Base-by-base conservation (phyloP, 2,113 vertebrate genomes). In the Pollimyrus isidori region DNA sequence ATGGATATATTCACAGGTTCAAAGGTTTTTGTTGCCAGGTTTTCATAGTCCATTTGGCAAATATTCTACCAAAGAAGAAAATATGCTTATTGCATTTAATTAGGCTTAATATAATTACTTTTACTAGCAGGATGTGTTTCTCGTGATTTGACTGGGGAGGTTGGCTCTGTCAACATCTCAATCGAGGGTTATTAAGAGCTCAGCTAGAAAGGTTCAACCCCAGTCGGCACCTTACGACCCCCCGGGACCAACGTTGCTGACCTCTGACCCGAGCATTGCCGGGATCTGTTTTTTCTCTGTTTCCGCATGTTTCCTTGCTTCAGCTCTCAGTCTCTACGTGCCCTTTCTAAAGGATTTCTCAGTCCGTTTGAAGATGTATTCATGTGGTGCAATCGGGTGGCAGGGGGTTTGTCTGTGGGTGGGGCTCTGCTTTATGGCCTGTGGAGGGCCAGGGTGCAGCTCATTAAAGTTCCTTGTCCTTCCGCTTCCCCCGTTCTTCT, bases 381-480 rank as follows among this genome's bases (percentile, higher is more conserved):
- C 30, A 86, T 45, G 87, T 30, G 69, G 35, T 86, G 84, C 88
- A 83, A 6, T 19, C 21, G 83, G 89, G 90, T 88, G 46, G 82
- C 45, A 49, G 88, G 90, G 84, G 88, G 21, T 15, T 82, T 53
- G 46, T 90, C 89, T 89, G 86, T 30, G 65, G 86, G 49, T 39
- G 7, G n/a, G 89, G 49, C 23, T 86, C 3, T 4, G 21, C 76
- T 15, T 49, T 17, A 45, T 53, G 80, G 21, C 17, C 87, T 50
- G 82, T 88, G 85, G 87, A 45, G 49, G 76, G n/a, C 17, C 45
- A 48, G 45, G 39, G 73, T 17, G 13, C 35, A 19, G 42, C 90
- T 92, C 90, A 91, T 92, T 90, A 92, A 91, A 88, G 88, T 4
- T 39, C 21, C 5, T n/a, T 15, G 10, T 48, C 56, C 53, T 48